phyloP scores from a whole-genome alignment of 2,888 invertebrate genomes.

The Nudaria mundana region DNA sequence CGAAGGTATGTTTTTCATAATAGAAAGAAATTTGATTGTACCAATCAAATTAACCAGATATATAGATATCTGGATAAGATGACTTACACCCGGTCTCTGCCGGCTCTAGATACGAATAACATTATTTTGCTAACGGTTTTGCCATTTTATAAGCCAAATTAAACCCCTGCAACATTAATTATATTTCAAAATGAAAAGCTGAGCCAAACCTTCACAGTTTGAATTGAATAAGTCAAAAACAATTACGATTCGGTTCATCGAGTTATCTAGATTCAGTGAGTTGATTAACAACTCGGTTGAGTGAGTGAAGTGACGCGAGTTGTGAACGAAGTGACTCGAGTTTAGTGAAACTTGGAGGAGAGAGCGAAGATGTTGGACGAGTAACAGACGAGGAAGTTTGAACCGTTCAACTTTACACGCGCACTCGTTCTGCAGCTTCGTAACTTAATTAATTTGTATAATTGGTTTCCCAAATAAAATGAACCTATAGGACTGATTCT shows the following conservation, averaged over 20 bases:
- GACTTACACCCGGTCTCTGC: no score
- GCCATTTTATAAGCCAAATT: no score
- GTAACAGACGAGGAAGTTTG: background rate
- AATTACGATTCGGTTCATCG: slow-evolving; percentile 2
- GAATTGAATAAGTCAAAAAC: slow-evolving; percentile 1
- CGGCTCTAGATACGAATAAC: no score
- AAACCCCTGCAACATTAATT: no score
- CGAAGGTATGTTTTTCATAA: no score
- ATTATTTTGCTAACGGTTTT: no score
- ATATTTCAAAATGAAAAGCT: no score
- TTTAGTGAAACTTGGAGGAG: background rate
- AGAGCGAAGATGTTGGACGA: no score
- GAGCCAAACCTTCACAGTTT: background rate
- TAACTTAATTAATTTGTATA: background rate
- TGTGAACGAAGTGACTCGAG: background rate
- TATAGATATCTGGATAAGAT: no score
- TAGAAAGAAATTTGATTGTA: no score
- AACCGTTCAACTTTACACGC: background rate
- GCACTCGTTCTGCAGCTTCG: background rate
- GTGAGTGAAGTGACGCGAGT: background rate
- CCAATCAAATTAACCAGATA: no score
- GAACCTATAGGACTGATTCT: background rate
- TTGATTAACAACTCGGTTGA: background rate
- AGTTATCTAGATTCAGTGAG: background rate
- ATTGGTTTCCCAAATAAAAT: no score